Evolutionary conservation across 2,888 invertebrate species (phyloP).

Genomic region (Nineta flava): DNA sequence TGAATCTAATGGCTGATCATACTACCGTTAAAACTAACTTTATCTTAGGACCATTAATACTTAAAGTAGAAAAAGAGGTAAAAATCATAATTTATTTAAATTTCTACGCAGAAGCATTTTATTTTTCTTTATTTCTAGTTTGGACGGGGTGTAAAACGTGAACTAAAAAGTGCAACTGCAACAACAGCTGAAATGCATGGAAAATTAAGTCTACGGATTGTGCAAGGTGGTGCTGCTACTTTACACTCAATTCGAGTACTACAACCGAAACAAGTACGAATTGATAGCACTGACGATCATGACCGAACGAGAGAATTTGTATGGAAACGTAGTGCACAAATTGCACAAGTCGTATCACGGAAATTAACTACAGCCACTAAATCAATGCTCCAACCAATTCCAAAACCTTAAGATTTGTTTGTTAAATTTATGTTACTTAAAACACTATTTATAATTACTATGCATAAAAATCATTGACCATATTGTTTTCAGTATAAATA

Average conservation of each 20-base stretch:
- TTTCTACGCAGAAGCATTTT: not conserved
- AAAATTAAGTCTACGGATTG: conserved; percentile 56
- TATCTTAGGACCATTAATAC: conserved; percentile 58
- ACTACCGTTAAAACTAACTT: conserved; percentile 74
- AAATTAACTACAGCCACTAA: conserved; percentile 48
- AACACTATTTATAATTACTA: no score
- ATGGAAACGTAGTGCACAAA: conserved; percentile 69
- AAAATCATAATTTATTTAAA: not conserved
- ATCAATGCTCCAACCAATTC: conserved; percentile 41
- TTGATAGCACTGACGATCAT: conserved; percentile 66
- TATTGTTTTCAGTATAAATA: no score
- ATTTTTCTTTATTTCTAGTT: conserved; percentile 31
- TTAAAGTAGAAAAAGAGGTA: conserved; percentile 66
- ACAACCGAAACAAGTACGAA: conserved; percentile 76
- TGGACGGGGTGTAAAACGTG: conserved; percentile 62
- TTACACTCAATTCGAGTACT: conserved; percentile 70
- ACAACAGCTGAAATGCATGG: conserved; percentile 79
- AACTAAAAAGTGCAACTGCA: conserved; percentile 71
- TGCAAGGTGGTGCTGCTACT: conserved; percentile 67
- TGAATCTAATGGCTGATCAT: conserved; percentile 61
- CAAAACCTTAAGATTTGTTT: conserved; percentile 13
- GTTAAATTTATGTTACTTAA: no score
- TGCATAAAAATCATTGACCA: no score
- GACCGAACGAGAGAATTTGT: conserved; percentile 71
- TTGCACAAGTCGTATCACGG: conserved; percentile 69